These are phyloP conservation scores for Diacarnus erythraeanus DNA, from an alignment of 37 sponge, comb jelly and placozoan species.

Conservation along the genomic window DNA sequence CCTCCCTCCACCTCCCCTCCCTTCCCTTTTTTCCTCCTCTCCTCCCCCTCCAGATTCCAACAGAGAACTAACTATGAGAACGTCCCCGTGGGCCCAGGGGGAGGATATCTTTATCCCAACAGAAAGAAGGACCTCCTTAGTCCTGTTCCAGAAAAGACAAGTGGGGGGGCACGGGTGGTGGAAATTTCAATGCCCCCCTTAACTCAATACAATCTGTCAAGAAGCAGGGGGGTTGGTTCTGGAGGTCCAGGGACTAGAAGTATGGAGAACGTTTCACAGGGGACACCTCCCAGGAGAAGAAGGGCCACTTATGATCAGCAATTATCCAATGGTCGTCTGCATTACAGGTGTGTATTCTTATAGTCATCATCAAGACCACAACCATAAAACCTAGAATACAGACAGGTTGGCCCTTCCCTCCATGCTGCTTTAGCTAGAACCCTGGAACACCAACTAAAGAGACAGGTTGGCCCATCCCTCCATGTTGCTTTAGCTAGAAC, in stretches of 20 bases:
- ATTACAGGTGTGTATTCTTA: background rate
- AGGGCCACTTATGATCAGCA: background rate
- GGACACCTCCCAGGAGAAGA: background rate
- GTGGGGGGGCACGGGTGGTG: slow-evolving; percentile 32
- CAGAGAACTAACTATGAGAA: slow-evolving; percentile 18
- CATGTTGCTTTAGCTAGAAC: background rate
- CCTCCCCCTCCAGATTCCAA: background rate
- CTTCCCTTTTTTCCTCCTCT: background rate
- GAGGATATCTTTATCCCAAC: slow-evolving; percentile 1
- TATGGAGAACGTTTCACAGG: slow-evolving; percentile 24
- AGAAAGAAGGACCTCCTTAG: slow-evolving; percentile 34
- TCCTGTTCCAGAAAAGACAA: slow-evolving; percentile 33
- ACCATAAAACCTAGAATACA: no score
- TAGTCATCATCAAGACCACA: background rate
- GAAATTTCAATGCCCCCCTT: slow-evolving; percentile 28
- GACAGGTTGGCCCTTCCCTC: background rate
- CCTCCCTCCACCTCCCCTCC: background rate
- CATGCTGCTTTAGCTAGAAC: background rate
- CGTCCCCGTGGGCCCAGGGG: background rate
- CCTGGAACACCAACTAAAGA: background rate
- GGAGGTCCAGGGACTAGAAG: slow-evolving; percentile 9
- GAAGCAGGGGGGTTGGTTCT: background rate
- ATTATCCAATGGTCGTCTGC: background rate
- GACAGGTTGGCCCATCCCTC: background rate
- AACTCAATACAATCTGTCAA: background rate